phyloP scores from a whole-genome alignment of 1,140 invertebrate genomes.

The Homalodisca vitripennis region DNA sequence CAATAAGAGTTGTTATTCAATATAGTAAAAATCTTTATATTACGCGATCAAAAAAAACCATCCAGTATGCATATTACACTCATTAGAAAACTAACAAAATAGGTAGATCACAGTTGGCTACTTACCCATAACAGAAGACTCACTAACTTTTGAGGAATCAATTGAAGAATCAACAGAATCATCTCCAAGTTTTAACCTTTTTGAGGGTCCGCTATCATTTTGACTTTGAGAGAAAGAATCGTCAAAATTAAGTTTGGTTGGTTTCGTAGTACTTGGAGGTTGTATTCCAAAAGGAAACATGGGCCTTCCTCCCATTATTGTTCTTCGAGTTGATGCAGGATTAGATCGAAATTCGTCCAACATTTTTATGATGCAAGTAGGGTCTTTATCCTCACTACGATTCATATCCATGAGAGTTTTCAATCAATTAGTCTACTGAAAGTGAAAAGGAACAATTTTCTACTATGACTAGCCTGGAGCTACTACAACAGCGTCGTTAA shows the following conservation, averaged over 20 bases:
- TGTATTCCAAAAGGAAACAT: slow-evolving; percentile 19
- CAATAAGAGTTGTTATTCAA: too few relatives aligned
- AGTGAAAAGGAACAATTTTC: too few relatives aligned
- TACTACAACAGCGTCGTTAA: too few relatives aligned
- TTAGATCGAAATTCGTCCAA: slow-evolving; percentile 35
- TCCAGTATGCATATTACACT: not conserved
- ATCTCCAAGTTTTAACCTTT: slow-evolving; percentile 19
- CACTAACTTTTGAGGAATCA: slow-evolving; percentile 26
- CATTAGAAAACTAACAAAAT: not conserved
- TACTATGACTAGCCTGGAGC: too few relatives aligned
- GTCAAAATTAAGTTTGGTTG: slow-evolving; percentile 30
- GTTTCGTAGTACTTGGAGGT: slow-evolving; percentile 25
- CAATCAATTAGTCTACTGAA: too few relatives aligned
- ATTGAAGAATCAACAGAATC: slow-evolving; percentile 11
- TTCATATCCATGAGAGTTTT: too few relatives aligned
- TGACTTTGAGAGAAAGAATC: slow-evolving; percentile 26
- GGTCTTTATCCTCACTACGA: slow-evolving; percentile 31
- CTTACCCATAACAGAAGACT: slow-evolving; percentile 25
- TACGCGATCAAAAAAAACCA: too few relatives aligned
- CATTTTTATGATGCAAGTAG: slow-evolving; percentile 35
- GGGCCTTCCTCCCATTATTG: not conserved
- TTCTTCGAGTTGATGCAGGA: not conserved
- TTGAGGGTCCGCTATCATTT: slow-evolving; percentile 6
- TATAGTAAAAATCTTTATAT: too few relatives aligned
- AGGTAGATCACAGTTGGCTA: not conserved